Conservation (phyloP, 2,888 invertebrate genomes). For the Caenorhabditis zanzibari region DNA sequence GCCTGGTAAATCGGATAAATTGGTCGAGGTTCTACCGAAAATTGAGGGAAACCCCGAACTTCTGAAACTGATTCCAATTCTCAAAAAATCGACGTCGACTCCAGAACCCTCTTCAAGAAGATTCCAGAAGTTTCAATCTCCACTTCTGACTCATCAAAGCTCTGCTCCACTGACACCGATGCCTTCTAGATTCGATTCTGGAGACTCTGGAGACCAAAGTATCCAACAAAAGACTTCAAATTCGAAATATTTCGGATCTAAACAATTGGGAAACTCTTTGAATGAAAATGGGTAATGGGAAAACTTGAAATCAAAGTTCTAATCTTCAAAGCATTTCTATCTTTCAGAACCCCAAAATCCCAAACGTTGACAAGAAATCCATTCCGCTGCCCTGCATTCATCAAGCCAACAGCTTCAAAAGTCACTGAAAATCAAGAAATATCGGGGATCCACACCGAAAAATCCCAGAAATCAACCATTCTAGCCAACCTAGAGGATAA, state of each 20-base stretch:
- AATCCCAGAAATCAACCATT: not conserved
- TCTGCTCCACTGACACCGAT: constrained; percentile 29
- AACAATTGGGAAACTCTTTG: not conserved
- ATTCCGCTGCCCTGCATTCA: constrained; percentile 62
- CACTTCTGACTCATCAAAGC: constrained; percentile 26
- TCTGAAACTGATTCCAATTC: constrained; percentile 11
- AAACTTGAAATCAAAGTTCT: constrained; percentile 26
- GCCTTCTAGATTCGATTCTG: not conserved
- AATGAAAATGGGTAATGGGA: constrained; percentile 6
- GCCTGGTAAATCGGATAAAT: constrained; percentile 4
- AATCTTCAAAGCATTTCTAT: too few species aligned
- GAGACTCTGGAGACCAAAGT: not conserved
- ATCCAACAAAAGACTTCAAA: constrained; percentile 3
- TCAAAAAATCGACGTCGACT: constrained; percentile 44
- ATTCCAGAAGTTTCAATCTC: constrained; percentile 46
- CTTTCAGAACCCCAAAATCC: constrained; percentile 33
- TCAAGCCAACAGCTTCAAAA: constrained; percentile 15
- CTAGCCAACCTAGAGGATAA: constrained; percentile 8
- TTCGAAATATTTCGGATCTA: constrained; percentile 3
- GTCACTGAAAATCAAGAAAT: not conserved
- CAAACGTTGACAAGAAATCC: constrained; percentile 41
- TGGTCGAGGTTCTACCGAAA: not conserved
- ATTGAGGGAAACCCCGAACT: not conserved
- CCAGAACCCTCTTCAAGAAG: constrained; percentile 21
- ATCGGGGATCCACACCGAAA: too few species aligned